Evolutionary conservation across 2,113 vertebrate species (phyloP).

Genomic region (Tor tambroides): DNA sequence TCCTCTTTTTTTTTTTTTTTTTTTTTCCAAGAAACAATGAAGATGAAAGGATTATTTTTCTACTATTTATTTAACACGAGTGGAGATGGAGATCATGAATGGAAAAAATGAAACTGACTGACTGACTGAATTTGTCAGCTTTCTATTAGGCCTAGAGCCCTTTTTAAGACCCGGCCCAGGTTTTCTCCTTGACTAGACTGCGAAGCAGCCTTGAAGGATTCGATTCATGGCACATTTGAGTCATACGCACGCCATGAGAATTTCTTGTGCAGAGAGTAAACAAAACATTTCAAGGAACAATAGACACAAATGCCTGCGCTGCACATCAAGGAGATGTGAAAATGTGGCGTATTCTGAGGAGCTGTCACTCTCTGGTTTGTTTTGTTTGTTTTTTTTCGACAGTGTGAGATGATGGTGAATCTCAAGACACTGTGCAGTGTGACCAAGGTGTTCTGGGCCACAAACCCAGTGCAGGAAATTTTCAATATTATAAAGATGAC

Average conservation of each 20-base stretch:
- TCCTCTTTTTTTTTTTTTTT: slow-evolving; percentile 57
- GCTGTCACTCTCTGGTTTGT: slow-evolving; percentile 33
- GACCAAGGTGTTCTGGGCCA: slow-evolving; percentile 34
- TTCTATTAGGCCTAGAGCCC: not conserved
- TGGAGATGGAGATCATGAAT: slow-evolving; percentile 51
- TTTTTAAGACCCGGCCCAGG: not conserved
- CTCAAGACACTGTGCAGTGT: slow-evolving; percentile 29
- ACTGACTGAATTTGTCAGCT: not conserved
- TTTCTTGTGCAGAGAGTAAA: slow-evolving; percentile 16
- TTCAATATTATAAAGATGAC: slow-evolving; percentile 41
- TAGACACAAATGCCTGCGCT: slow-evolving; percentile 25
- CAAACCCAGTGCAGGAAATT: not conserved
- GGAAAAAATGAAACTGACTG: not conserved
- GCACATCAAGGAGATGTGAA: slow-evolving; percentile 33
- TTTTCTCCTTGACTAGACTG: slow-evolving; percentile 9
- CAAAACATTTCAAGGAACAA: slow-evolving; percentile 34
- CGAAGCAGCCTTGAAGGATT: slow-evolving; percentile 31
- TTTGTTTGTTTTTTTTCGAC: slow-evolving; percentile 28
- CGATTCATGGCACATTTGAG: slow-evolving; percentile 25
- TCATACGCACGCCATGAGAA: slow-evolving; percentile 36
- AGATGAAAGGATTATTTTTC: slow-evolving; percentile 97
- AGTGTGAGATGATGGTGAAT: slow-evolving; percentile 23
- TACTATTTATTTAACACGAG: slow-evolving; percentile 99
- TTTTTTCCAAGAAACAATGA: slow-evolving; percentile 49
- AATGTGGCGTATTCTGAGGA: slow-evolving; percentile 43